Evolutionary conservation across 2,113 vertebrate species (phyloP), one percentile per base, ranked within the genome.

Genomic region (Coregonus clupeaformis): DNA sequence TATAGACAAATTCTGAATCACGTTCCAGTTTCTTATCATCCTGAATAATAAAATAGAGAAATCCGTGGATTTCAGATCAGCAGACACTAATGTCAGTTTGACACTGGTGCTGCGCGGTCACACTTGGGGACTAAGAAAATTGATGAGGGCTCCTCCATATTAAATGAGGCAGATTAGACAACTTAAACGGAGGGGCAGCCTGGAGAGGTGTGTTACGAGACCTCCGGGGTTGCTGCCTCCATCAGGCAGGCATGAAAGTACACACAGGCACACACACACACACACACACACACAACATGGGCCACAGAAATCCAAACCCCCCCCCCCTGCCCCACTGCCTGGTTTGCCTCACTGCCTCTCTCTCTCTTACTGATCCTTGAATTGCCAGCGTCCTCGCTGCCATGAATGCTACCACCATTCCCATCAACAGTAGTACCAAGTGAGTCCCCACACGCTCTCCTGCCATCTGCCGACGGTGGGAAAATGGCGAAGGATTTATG

Each of bases 401-500:
- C n/a, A n/a, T 1, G 91, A 18, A 14, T 5, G 14, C 16, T 52
- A 52, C 84, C 84, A 1, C 0, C 52, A 90, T 93, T 92, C 93
- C 91, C 92, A 84, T 93, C 94, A 94, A 92, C 77, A 42, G 75
- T 80, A 87, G 89, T 73, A 83, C 97, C 94, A 91, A n/a, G n/a
- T 16, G 92, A 95, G 95, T 91, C 90, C 85, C 80, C 76, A 83
- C 91, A 81, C 87, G 89, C 91, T 94, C 86, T n/a, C 82, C 95
- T 90, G 93, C 97, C 96, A 97, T 96, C 97, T 98, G 96, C 95
- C 77, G n/a, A n/a, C n/a, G n/a, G 78, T 96, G 96, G 94, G 94
- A 95, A 95, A 96, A 91, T 91, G 92, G 85, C 88, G 88, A 89
- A 92, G 97, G 96, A 99, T 98, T 97, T 97, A 98, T 97, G 95